Percentiles rank a stretch among this genome's conserved stretches.
Conservation (phyloP, 2,797 vertebrate genomes). For the Prunella strophiata region DNA sequence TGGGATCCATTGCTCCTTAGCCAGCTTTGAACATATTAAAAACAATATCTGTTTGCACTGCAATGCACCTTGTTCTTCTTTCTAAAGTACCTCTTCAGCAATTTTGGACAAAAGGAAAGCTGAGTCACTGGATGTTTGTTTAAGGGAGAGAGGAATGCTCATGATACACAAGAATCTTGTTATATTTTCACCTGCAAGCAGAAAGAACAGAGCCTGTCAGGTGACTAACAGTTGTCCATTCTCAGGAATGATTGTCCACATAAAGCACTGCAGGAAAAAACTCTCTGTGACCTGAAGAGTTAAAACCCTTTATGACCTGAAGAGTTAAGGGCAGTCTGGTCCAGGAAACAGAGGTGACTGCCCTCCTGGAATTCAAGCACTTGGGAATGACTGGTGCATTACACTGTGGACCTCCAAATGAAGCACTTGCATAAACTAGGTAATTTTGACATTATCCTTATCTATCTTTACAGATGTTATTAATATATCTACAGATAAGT, state of each 20-base stretch:
- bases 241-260: neutral
- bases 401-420: neutral
- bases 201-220: neutral
- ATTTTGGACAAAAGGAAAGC: neutral
- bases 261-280: neutral
- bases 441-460: neutral
- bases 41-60: neutral
- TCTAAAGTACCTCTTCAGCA: neutral
- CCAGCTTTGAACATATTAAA: neutral
- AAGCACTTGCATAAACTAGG: neutral
- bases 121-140: neutral
- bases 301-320: neutral
- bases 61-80: neutral
- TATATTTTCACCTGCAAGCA: neutral
- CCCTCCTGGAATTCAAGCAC: neutral
- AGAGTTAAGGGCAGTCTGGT: neutral
- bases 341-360: neutral
- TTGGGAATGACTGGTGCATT: neutral
- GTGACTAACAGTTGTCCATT: neutral
- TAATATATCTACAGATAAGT: conserved; percentile 7
- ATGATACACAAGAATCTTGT: neutral
- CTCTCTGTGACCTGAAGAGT: neutral
- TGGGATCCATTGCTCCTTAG: neutral
- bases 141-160: neutral
- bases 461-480: neutral